These are phyloP conservation scores for Pseudomyrmex pallidus DNA, from an alignment of 1,140 invertebrate species.

Conservation along the genomic window DNA sequence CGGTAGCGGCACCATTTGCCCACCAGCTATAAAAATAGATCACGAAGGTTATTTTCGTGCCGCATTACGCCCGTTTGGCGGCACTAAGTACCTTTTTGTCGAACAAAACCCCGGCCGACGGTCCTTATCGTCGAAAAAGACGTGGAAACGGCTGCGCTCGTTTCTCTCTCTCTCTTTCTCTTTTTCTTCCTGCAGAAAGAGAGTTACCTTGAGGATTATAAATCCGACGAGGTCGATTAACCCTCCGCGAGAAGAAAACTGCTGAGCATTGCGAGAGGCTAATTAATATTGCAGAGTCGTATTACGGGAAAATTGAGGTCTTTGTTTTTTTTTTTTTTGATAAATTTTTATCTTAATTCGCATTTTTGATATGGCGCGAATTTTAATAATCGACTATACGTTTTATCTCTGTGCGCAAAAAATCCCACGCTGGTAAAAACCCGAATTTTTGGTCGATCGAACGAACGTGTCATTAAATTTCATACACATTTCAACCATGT, in stretches of 20 bases:
- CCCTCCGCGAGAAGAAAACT: background rate
- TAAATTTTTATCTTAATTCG: background rate
- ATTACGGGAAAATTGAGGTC: background rate
- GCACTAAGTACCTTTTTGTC: slow-evolving; percentile 42
- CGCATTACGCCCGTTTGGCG: slow-evolving; percentile 27
- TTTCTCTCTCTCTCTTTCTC: background rate
- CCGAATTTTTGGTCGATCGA: slow-evolving; percentile 9
- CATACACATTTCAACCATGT: too few relatives aligned
- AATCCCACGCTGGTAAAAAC: background rate
- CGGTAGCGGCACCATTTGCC: background rate
- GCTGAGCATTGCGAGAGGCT: background rate
- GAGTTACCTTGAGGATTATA: slow-evolving; percentile 30
- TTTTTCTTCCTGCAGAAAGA: background rate
- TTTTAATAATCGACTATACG: too few relatives aligned
- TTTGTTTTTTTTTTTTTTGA: background rate
- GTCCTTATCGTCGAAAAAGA: slow-evolving; percentile 41
- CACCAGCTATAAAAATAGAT: slow-evolving; percentile 48
- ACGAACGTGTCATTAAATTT: background rate
- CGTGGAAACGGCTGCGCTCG: slow-evolving; percentile 43
- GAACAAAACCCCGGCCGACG: slow-evolving; percentile 29
- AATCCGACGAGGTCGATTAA: slow-evolving; percentile 30
- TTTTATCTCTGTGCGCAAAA: too few relatives aligned
- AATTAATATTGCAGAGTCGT: slow-evolving; percentile 1
- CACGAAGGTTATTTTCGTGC: slow-evolving; percentile 31
- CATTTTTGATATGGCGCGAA: background rate